A percentile compares a stretch with the other conserved stretches of the same genome.
phyloP scores from a whole-genome alignment of 2,888 invertebrate genomes.

The Drosophila prostipennis region DNA sequence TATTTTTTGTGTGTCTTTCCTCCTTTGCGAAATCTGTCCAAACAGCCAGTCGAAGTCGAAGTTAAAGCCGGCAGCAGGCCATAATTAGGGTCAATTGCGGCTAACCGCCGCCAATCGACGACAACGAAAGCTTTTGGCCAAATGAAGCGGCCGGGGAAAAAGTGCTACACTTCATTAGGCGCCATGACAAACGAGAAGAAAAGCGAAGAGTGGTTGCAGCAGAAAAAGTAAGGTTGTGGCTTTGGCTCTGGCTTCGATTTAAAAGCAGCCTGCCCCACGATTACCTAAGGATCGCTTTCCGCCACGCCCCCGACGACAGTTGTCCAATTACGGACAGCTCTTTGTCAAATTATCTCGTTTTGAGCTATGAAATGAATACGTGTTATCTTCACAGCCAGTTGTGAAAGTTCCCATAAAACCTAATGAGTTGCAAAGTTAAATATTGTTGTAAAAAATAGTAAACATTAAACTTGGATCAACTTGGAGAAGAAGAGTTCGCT shows the following conservation, averaged over 20 bases:
- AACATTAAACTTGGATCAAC: conserved; percentile 16
- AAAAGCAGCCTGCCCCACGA: conserved; percentile 23
- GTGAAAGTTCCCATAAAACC: conserved; percentile 42
- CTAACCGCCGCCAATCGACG: conserved; percentile 49
- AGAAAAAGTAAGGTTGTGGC: conserved; percentile 9
- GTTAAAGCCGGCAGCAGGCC: conserved; percentile 38
- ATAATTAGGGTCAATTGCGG: conserved; percentile 68
- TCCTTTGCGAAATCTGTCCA: conserved; percentile 42
- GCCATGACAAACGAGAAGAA: conserved; percentile 53
- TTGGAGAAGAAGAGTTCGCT: conserved; percentile 4
- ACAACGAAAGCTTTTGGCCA: conserved; percentile 36
- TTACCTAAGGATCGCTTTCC: conserved; percentile 25
- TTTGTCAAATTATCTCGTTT: conserved; percentile 38
- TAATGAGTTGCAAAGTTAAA: conserved; percentile 40
- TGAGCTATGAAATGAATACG: conserved; percentile 30
- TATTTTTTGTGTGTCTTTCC: conserved; percentile 23
- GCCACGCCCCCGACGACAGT: conserved; percentile 11
- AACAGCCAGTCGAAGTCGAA: conserved; percentile 18
- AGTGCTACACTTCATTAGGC: conserved; percentile 58
- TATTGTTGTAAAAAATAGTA: conserved; percentile 21
- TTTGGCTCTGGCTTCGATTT: conserved; percentile 6
- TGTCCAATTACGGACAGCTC: conserved; percentile 31
- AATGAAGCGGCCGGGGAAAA: conserved; percentile 28
- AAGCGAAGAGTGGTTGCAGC: not conserved
- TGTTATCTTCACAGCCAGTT: conserved; percentile 27